Conservation (phyloP, 2,888 invertebrate species). For the Macropis europaea region DNA sequence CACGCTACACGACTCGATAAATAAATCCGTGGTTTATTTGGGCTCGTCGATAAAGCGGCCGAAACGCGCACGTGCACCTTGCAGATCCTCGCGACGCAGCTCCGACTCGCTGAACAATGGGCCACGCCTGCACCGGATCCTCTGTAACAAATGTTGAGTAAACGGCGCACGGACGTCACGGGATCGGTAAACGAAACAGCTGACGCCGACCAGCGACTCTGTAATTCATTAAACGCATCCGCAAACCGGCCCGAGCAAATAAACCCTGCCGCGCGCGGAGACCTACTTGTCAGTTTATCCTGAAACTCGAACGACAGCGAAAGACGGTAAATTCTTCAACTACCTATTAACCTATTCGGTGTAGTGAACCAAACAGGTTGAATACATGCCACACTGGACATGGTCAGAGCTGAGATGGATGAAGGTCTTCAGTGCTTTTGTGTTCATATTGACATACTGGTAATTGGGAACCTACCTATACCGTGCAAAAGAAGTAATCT, state of each 20-base stretch:
- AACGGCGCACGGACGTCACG: neutral
- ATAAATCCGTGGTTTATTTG: slow-evolving; percentile 66
- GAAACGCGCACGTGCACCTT: slow-evolving; percentile 43
- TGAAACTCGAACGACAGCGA: no score
- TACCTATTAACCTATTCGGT: no score
- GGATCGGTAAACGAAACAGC: neutral
- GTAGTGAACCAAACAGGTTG: no score
- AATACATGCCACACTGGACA: no score
- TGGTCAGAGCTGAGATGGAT: no score
- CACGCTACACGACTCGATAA: slow-evolving; percentile 62
- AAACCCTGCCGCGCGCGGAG: no score
- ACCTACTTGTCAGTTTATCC: no score
- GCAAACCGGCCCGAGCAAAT: neutral
- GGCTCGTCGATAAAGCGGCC: slow-evolving; percentile 43
- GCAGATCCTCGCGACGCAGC: slow-evolving; percentile 10
- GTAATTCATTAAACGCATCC: neutral
- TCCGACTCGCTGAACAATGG: slow-evolving; percentile 17
- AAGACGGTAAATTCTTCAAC: no score
- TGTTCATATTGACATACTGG: no score
- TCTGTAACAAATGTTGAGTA: neutral
- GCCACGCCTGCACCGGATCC: slow-evolving; percentile 9
- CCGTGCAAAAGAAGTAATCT: no score
- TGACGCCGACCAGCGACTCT: neutral
- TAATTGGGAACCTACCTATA: no score
- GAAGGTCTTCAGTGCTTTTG: no score